A percentile compares a stretch with the other conserved stretches of the same genome.
phyloP scores from a whole-genome alignment of 2,113 vertebrate genomes.

The Corydoras maculifer region DNA sequence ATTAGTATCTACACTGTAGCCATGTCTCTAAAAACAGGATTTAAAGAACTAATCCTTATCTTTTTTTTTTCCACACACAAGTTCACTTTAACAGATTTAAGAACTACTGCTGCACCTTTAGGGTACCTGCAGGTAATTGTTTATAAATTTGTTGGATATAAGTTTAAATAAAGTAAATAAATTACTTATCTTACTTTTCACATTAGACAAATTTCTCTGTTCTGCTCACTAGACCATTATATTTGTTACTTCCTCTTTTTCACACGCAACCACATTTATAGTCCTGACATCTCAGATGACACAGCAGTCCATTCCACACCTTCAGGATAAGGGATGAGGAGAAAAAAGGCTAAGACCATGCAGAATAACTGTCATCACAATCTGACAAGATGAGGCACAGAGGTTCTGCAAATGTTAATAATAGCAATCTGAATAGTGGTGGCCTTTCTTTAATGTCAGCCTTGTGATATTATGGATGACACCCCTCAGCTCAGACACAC shows the following conservation, averaged over 20 bases:
- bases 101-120: too few relatives aligned
- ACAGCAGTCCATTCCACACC: constrained; percentile 21
- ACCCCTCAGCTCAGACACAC: neutral
- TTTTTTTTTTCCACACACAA: too few relatives aligned
- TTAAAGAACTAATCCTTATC: too few relatives aligned
- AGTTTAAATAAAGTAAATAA: too few relatives aligned
- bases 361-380: constrained; percentile 33
- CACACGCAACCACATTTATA: constrained; percentile 4
- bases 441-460: constrained; percentile 43
- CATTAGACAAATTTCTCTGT: neutral
- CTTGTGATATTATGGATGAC: constrained; percentile 32
- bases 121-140: too few relatives aligned
- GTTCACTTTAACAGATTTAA: too few relatives aligned
- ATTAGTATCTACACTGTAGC: too few relatives aligned
- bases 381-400: constrained; percentile 20
- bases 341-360: constrained; percentile 9
- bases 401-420: constrained; percentile 40
- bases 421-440: constrained; percentile 42
- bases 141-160: too few relatives aligned
- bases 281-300: constrained; percentile 27
- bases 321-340: neutral
- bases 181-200: too few relatives aligned
- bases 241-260: neutral
- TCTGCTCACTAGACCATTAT: neutral
- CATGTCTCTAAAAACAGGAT: too few relatives aligned